Percentiles rank a stretch among this genome's conserved stretches.
phyloP scores from a whole-genome alignment of 1,140 invertebrate genomes.

The Conus betulinus region DNA sequence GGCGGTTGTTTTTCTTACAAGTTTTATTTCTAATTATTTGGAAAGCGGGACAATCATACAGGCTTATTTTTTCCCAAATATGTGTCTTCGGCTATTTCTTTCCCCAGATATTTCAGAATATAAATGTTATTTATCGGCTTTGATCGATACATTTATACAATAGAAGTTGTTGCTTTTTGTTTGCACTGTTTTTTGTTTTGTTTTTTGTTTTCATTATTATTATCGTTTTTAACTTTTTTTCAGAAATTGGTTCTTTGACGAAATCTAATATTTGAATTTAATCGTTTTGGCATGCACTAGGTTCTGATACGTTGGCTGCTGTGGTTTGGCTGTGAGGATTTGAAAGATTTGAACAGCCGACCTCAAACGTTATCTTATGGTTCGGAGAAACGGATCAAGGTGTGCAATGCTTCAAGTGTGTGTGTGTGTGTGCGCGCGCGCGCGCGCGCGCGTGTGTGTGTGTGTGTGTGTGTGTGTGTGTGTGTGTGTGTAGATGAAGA shows the following conservation, averaged over 20 bases:
- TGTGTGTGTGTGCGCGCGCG: not conserved
- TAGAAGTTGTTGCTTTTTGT: not conserved
- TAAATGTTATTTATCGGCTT: no score
- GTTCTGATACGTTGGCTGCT: not conserved
- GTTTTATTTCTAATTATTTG: not conserved
- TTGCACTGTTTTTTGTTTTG: no score
- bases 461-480: slow-evolving; percentile 5
- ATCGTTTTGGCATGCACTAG: not conserved
- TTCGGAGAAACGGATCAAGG: not conserved
- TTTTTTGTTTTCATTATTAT: no score
- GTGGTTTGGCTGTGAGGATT: not conserved
- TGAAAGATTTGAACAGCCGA: not conserved
- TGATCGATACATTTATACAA: no score
- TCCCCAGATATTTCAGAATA: not conserved
- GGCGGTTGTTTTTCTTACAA: not conserved
- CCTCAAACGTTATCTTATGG: no score
- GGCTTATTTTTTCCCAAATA: not conserved
- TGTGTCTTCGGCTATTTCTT: not conserved
- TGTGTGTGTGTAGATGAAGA: not conserved
- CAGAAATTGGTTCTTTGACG: no score
- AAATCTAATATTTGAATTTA: not conserved
- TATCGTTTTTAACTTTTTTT: no score
- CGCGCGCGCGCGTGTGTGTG: not conserved
- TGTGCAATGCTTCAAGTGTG: not conserved
- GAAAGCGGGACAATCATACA: no score